phyloP scores from a whole-genome alignment of 1,140 invertebrate species.

The Drosophila jambulina region DNA sequence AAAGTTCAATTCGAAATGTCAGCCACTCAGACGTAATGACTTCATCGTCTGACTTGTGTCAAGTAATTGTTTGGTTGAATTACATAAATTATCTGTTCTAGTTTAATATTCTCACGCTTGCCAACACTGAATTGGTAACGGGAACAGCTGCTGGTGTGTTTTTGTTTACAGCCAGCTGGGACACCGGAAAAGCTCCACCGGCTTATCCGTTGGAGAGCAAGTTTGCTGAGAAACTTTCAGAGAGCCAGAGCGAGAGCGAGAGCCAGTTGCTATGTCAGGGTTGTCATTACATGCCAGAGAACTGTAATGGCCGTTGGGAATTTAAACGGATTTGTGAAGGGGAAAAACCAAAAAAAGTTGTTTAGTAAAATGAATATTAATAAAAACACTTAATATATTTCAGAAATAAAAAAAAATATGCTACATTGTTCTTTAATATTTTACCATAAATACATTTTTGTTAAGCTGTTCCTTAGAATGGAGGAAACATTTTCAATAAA shows the following conservation, averaged over 20 bases:
- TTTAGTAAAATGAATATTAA: too few species aligned
- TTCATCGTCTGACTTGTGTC: conserved; percentile 27
- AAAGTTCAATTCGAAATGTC: conserved; percentile 32
- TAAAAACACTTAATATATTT: too few species aligned
- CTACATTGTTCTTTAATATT: too few species aligned
- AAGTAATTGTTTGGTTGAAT: conserved; percentile 14
- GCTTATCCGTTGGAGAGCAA: background rate
- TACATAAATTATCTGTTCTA: conserved; percentile 17
- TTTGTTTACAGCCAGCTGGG: conserved; percentile 59
- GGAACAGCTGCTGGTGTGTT: conserved; percentile 53
- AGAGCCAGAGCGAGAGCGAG: background rate
- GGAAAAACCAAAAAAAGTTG: background rate
- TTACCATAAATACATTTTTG: too few species aligned
- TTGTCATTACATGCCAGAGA: background rate
- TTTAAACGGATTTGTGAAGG: background rate
- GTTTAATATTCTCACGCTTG: background rate
- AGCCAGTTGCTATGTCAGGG: too few species aligned
- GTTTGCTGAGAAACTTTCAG: background rate
- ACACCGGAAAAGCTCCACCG: background rate
- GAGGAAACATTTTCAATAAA: too few species aligned
- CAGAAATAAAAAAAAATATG: too few species aligned
- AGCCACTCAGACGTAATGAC: conserved; percentile 24
- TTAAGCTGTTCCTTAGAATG: too few species aligned
- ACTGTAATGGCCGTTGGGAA: background rate
- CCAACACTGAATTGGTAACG: conserved; percentile 21